Evolutionary conservation across 2,888 invertebrate genomes (phyloP).

Genomic region (Ophion costatus): DNA sequence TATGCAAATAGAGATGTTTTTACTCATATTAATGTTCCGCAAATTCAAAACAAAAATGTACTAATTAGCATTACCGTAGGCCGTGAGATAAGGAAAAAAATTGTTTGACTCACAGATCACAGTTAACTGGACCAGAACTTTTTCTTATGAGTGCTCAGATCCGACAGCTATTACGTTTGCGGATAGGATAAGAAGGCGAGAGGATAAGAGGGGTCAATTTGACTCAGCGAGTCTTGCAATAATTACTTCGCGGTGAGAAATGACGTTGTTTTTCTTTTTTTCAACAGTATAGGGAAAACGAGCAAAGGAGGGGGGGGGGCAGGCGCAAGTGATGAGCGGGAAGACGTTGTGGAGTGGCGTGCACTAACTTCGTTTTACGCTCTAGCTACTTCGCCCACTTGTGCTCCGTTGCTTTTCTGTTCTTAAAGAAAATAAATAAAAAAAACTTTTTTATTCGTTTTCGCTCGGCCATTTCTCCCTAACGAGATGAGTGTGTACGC

Average conservation of each 20-base stretch:
- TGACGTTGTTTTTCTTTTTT: slow-evolving; percentile 15
- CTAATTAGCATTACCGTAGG: too few species aligned
- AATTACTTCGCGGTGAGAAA: slow-evolving; percentile 31
- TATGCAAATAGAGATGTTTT: too few species aligned
- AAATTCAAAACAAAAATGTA: too few species aligned
- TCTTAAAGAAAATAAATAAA: not conserved
- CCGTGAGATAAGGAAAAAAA: not conserved
- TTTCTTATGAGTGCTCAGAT: not conserved
- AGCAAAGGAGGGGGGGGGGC: not conserved
- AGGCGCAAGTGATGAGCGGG: too few species aligned
- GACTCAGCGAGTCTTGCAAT: slow-evolving; percentile 21
- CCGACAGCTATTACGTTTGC: slow-evolving; percentile 11
- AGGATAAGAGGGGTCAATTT: slow-evolving; percentile 22
- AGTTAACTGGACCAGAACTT: not conserved
- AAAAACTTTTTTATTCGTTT: too few species aligned
- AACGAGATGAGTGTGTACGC: slow-evolving; percentile 54
- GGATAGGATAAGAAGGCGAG: not conserved
- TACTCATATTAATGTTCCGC: too few species aligned
- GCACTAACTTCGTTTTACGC: slow-evolving; percentile 44
- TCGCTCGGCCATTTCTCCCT: slow-evolving; percentile 55
- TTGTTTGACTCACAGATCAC: not conserved
- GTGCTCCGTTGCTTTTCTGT: slow-evolving; percentile 33
- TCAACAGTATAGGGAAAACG: not conserved
- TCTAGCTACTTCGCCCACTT: slow-evolving; percentile 35
- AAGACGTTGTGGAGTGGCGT: slow-evolving; percentile 9